Percentiles rank a stretch among this genome's conserved stretches.
Evolutionary conservation across 2,797 vertebrate species (phyloP).

Genomic region (Lutjanus campechanus): DNA sequence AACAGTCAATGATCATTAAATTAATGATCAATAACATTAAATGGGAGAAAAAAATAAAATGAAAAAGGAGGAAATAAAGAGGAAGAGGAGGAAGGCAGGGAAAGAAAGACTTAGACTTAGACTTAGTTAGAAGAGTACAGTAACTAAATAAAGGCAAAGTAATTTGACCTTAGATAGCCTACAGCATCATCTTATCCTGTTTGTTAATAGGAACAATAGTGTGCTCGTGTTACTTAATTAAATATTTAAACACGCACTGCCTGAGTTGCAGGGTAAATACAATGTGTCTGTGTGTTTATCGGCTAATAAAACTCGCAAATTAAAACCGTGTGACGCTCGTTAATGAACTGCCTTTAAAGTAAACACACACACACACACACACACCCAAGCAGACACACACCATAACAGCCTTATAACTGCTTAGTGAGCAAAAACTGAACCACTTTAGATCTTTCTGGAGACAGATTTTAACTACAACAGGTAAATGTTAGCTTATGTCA

Average conservation of each 20-base stretch:
- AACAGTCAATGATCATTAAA: background rate
- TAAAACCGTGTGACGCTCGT: conserved; percentile 42
- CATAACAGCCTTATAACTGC: background rate
- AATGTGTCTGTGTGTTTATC: conserved; percentile 53
- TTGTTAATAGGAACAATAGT: no score
- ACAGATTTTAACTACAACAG: no score
- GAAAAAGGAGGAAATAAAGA: background rate
- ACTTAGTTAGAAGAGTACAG: background rate
- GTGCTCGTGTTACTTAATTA: conserved; percentile 21
- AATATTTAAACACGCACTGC: conserved; percentile 25
- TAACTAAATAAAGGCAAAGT: background rate
- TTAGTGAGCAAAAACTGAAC: background rate
- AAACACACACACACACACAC: conserved; percentile 15
- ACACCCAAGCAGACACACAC: conserved; percentile 14
- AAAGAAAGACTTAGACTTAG: background rate
- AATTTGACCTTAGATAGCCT: background rate
- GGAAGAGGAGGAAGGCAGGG: background rate
- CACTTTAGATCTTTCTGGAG: background rate
- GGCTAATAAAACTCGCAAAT: conserved; percentile 60
- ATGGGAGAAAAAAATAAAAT: no score
- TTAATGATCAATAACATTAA: background rate
- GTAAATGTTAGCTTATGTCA: background rate
- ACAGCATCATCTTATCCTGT: background rate
- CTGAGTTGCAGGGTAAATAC: conserved; percentile 22
- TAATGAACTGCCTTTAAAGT: conserved; percentile 50